phyloP scores from a whole-genome alignment of 2,113 vertebrate genomes.

The Oriolus oriolus region DNA sequence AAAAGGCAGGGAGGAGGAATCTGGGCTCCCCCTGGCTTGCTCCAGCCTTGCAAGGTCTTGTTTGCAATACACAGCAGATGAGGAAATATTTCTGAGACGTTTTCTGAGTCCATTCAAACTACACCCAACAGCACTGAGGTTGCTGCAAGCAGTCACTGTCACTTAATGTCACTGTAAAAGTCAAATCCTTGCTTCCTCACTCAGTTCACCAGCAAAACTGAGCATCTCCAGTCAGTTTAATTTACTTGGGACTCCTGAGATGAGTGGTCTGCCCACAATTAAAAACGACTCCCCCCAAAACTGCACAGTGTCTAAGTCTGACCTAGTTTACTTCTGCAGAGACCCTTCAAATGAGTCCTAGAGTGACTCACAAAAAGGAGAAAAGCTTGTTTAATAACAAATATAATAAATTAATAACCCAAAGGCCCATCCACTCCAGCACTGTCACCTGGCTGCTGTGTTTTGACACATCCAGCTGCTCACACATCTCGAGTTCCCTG shows the following conservation, averaged over 20 bases:
- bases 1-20: neutral
- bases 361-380: neutral
- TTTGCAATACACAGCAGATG: neutral
- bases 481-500: neutral
- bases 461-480: neutral
- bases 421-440: neutral
- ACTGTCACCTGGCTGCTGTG: neutral
- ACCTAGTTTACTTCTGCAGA: neutral
- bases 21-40: neutral
- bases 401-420: neutral
- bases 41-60: neutral
- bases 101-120: neutral
- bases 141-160: neutral
- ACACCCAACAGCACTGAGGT: neutral
- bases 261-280: neutral
- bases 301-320: neutral
- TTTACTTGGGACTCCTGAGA: neutral
- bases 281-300: neutral
- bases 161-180: neutral
- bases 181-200: neutral
- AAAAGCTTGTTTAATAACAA: neutral
- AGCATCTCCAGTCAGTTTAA: neutral
- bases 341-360: neutral
- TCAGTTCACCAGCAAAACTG: neutral
- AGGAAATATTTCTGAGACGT: neutral